phyloP scores from a whole-genome alignment of 2,888 invertebrate species.

The Tromatobia lineatoria region DNA sequence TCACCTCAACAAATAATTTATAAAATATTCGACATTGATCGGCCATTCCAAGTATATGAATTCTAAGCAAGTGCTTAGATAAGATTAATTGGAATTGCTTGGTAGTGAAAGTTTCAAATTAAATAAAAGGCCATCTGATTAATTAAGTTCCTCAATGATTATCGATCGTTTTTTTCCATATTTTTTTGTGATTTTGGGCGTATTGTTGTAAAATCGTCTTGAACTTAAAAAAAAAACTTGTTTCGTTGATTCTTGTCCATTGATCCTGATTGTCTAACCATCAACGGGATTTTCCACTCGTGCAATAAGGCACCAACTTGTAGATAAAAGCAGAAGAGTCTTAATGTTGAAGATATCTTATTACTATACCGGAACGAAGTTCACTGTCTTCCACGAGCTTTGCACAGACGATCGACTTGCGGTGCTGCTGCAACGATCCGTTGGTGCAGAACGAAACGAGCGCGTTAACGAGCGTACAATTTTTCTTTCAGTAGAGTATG shows the following conservation, averaged over 20 bases:
- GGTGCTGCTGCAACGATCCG: conserved; percentile 57
- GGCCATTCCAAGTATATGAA: no score
- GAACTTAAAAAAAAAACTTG: not conserved
- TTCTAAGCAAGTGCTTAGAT: no score
- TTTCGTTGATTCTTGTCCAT: not conserved
- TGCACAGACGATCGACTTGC: conserved; percentile 60
- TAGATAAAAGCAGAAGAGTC: conserved; percentile 34
- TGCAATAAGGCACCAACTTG: conserved; percentile 42
- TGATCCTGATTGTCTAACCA: not conserved
- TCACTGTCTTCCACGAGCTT: conserved; percentile 50
- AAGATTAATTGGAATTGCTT: no score
- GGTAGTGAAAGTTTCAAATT: no score
- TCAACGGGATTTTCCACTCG: conserved; percentile 36
- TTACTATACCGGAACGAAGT: conserved; percentile 56
- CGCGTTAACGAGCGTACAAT: conserved; percentile 69
- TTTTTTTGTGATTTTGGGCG: not conserved
- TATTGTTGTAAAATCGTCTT: not conserved
- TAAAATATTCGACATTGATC: no score
- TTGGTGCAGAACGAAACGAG: conserved; percentile 72
- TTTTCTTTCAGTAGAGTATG: conserved; percentile 50
- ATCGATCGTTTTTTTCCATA: not conserved
- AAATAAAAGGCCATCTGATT: no score
- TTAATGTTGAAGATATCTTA: conserved; percentile 35
- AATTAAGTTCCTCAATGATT: no score
- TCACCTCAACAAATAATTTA: no score